phyloP scores from a whole-genome alignment of 1,140 invertebrate genomes.

The Helicoverpa zea region DNA sequence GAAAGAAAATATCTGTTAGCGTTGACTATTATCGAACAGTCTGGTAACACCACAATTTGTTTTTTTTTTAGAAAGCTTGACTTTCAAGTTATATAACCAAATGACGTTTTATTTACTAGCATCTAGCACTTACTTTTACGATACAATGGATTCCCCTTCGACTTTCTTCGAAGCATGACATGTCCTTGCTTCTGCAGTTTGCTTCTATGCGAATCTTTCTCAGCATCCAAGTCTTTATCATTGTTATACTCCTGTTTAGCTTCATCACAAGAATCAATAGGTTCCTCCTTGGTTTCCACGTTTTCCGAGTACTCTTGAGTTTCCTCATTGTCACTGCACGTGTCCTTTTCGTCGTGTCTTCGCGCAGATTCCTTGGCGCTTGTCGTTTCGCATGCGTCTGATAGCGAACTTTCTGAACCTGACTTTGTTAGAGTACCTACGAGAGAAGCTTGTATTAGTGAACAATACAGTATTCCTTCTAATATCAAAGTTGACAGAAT shows the following conservation, averaged over 20 bases:
- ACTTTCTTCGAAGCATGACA: constrained; percentile 89
- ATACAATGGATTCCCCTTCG: constrained; percentile 89
- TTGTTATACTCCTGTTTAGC: constrained; percentile 73
- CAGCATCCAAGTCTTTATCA: constrained; percentile 68
- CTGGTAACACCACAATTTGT: no score
- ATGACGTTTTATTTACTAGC: no score
- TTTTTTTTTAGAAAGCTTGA: no score
- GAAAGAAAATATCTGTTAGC: no score
- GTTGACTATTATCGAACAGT: no score
- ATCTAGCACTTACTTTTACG: constrained; percentile 88
- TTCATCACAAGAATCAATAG: constrained; percentile 75
- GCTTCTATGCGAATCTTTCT: constrained; percentile 70
- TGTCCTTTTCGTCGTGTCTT: constrained; percentile 91
- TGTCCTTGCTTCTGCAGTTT: constrained; percentile 86
- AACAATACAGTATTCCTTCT: no score
- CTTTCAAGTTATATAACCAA: no score
- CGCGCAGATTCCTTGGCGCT: constrained; percentile 91
- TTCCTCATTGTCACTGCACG: constrained; percentile 88
- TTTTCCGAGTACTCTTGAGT: constrained; percentile 47
- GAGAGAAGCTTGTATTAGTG: background rate
- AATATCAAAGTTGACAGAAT: no score
- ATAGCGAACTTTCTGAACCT: constrained; percentile 94
- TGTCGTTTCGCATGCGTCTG: constrained; percentile 89
- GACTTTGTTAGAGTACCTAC: constrained; percentile 89
- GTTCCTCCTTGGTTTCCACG: constrained; percentile 55